phyloP scores from a whole-genome alignment of 2,797 vertebrate genomes.

The Sebastes miniatus region DNA sequence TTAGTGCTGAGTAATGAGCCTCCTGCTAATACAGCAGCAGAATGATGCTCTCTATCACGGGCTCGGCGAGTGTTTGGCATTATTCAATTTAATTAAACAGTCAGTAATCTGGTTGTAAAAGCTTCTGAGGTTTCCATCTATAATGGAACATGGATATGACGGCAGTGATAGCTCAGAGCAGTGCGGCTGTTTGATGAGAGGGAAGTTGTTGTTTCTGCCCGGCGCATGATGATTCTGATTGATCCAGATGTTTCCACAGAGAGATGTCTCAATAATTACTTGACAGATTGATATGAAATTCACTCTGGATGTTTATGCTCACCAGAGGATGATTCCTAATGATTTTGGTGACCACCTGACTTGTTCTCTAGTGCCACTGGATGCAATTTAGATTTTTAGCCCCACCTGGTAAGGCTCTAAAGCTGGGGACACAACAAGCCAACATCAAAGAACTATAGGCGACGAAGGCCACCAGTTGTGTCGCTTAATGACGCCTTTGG shows the following conservation, averaged over 20 bases:
- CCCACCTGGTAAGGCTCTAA: neutral
- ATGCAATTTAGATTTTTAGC: neutral
- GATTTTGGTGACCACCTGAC: neutral
- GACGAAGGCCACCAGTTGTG: too few species aligned
- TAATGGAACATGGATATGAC: constrained; percentile 34
- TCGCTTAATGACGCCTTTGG: too few species aligned
- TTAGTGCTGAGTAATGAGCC: constrained; percentile 72
- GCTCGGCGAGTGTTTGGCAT: constrained; percentile 50
- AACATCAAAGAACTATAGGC: too few species aligned
- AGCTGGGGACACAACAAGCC: too few species aligned
- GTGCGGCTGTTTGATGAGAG: constrained; percentile 18
- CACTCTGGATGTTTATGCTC: neutral
- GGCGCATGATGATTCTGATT: neutral
- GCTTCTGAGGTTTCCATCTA: constrained; percentile 48
- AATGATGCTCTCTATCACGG: constrained; percentile 55
- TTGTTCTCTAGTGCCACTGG: too few species aligned
- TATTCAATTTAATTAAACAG: constrained; percentile 72
- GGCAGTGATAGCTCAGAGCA: neutral
- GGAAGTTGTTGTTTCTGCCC: constrained; percentile 31
- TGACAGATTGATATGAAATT: neutral
- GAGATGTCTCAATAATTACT: neutral
- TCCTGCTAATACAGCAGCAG: constrained; percentile 54
- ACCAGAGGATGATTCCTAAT: neutral
- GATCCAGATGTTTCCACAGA: neutral
- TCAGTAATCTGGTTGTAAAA: constrained; percentile 61